Evolutionary conservation across 2,113 vertebrate species (phyloP).

Genomic region (Prionailurus viverrinus): DNA sequence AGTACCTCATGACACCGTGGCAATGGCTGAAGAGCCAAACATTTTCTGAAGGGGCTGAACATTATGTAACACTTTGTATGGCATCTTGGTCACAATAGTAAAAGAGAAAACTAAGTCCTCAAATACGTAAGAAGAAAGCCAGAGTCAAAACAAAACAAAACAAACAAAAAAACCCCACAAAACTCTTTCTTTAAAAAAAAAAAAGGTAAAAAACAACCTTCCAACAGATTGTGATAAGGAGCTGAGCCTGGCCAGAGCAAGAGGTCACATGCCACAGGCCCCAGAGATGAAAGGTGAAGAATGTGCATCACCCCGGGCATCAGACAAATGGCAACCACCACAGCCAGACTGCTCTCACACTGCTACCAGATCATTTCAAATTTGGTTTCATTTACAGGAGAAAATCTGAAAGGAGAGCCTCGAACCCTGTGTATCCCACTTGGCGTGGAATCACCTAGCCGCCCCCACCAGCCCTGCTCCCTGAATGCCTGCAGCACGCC

Average conservation of each 20-base stretch:
- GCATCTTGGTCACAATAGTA: not conserved
- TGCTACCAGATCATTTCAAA: not conserved
- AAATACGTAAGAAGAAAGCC: not conserved
- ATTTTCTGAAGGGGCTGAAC: not conserved
- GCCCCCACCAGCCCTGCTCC: too few relatives aligned
- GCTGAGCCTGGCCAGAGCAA: not conserved
- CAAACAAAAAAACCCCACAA: too few relatives aligned
- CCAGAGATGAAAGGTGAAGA: not conserved
- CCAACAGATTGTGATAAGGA: not conserved
- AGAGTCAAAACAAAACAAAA: not conserved
- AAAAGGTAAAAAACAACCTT: not conserved
- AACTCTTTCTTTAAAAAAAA: not conserved
- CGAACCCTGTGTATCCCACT: too few relatives aligned
- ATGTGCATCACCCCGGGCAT: not conserved
- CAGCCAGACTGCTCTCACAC: not conserved
- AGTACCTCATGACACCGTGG: not conserved
- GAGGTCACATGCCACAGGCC: not conserved
- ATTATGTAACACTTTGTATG: not conserved
- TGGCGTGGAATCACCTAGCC: not conserved
- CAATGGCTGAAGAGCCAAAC: not conserved
- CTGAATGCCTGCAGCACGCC: accelerated
- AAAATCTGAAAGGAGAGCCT: not conserved
- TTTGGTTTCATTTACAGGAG: not conserved
- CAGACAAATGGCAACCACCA: too few relatives aligned
- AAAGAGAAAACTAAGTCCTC: not conserved